phyloP scores from a whole-genome alignment of 2,113 vertebrate genomes.

The Phyllostomus hastatus region DNA sequence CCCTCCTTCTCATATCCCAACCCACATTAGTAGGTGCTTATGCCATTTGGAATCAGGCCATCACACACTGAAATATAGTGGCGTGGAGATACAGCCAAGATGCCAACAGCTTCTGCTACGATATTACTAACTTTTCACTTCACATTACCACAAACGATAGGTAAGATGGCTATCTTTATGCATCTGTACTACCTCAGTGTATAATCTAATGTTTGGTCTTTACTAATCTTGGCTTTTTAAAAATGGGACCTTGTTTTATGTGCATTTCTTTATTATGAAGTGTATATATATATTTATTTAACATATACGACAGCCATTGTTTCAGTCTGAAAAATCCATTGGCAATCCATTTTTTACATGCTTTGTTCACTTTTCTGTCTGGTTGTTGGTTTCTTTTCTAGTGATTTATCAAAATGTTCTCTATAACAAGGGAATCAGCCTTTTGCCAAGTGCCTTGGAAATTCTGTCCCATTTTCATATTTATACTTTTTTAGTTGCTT shows the following conservation, averaged over 20 bases:
- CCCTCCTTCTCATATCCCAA: neutral
- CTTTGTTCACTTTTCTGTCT: neutral
- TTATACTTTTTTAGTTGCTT: neutral
- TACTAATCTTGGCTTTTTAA: neutral
- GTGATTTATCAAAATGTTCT: neutral
- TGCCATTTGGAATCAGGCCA: neutral
- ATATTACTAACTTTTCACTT: neutral
- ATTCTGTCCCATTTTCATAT: neutral
- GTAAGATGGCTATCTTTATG: neutral
- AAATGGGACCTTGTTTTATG: neutral
- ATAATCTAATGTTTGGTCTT: neutral
- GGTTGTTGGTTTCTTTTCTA: neutral
- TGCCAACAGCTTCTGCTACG: neutral
- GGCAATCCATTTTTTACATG: neutral
- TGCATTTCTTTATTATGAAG: neutral
- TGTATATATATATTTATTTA: neutral
- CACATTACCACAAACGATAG: neutral
- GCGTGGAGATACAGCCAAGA: neutral
- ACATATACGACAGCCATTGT: neutral
- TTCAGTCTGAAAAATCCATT: neutral
- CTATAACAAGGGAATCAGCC: neutral
- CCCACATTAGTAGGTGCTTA: neutral
- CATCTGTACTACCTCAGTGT: neutral
- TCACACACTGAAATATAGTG: neutral
- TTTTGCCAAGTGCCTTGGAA: neutral